phyloP scores from a whole-genome alignment of 2,888 invertebrate species.

The Athripsodes cinereus region DNA sequence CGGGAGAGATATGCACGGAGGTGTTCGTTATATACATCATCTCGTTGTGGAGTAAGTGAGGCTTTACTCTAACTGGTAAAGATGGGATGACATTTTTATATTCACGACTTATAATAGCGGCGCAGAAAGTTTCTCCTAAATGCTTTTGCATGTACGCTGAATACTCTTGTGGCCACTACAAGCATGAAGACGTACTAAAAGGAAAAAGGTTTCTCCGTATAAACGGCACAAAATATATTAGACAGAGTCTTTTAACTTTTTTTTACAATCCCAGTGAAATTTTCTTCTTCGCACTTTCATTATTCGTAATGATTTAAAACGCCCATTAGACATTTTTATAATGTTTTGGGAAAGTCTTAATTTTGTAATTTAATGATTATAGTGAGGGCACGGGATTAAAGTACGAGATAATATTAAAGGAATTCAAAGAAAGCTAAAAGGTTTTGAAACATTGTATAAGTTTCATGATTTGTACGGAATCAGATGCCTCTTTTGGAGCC shows the following conservation, averaged over 20 bases:
- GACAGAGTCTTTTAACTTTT: neutral
- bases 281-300: neutral
- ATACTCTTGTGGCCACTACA: conserved; percentile 3
- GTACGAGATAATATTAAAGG: too few species aligned
- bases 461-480: conserved; percentile 21
- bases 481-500: conserved; percentile 14
- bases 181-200: neutral
- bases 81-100: conserved; percentile 13
- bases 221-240: neutral
- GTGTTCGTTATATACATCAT: neutral
- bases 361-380: neutral
- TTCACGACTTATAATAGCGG: conserved; percentile 8
- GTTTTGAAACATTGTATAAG: conserved; percentile 18
- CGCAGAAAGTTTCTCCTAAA: conserved; percentile 4
- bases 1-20: too few species aligned
- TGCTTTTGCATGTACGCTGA: conserved; percentile 6
- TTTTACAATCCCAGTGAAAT: neutral
- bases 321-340: neutral
- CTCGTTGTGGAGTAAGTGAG: neutral
- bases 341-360: neutral
- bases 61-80: conserved; percentile 6
- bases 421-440: conserved; percentile 17
- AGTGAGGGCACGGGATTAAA: too few species aligned
- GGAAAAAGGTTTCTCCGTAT: neutral
- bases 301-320: neutral